phyloP scores from a whole-genome alignment of 1,140 invertebrate species.

The Stegodyphus dumicola region DNA sequence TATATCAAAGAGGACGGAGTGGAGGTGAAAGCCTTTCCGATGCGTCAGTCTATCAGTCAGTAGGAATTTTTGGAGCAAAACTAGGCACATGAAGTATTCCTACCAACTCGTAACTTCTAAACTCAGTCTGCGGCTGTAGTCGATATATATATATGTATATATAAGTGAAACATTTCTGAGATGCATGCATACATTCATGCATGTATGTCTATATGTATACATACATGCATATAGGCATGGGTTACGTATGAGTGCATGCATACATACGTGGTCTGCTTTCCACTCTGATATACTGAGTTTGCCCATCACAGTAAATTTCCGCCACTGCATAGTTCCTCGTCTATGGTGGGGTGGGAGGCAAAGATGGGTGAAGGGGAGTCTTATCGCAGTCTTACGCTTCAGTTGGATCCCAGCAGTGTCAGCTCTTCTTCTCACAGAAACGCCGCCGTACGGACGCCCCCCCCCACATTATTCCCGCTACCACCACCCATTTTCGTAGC shows the following conservation, averaged over 20 bases:
- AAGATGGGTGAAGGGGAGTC: background rate
- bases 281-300: constrained; percentile 33
- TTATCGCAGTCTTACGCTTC: constrained; percentile 49
- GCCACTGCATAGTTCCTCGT: background rate
- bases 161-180: too few relatives aligned
- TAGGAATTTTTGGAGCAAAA: constrained; percentile 13
- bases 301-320: constrained; percentile 47
- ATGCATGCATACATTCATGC: too few relatives aligned
- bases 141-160: too few relatives aligned
- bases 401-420: constrained; percentile 30
- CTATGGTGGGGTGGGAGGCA: background rate
- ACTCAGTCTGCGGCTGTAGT: background rate
- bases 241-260: constrained; percentile 16
- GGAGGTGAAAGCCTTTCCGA: background rate
- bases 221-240: background rate
- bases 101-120: too few relatives aligned
- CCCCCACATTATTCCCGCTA: background rate
- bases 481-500: constrained; percentile 5
- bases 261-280: constrained; percentile 14
- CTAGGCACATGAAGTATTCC: background rate
- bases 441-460: constrained; percentile 1
- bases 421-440: constrained; percentile 47
- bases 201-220: background rate
- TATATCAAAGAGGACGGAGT: too few relatives aligned
- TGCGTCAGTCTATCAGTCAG: constrained; percentile 16